A percentile compares a stretch with the other conserved stretches of the same genome.
These are phyloP conservation scores for Idaea straminata DNA, from an alignment of 2,888 invertebrate species.

Conservation along the genomic window DNA sequence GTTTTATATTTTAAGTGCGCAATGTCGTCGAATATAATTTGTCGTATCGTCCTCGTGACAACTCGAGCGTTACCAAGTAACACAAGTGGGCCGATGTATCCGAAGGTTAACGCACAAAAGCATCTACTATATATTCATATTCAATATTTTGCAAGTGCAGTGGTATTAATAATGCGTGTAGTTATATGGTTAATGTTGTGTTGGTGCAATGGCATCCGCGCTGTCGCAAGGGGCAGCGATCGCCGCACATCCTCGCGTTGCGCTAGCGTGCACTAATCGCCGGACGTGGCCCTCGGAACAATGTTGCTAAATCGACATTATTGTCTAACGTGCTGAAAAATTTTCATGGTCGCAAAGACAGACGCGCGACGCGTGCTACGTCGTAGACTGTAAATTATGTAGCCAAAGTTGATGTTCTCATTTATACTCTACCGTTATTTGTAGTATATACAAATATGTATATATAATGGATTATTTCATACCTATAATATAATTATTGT, in stretches of 20 bases:
- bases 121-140: slow-evolving; percentile 60
- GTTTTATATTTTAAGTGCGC: neutral
- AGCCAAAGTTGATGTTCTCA: neutral
- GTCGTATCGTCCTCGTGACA: slow-evolving; percentile 61
- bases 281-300: slow-evolving; percentile 72
- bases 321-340: slow-evolving; percentile 42
- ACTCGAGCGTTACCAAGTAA: slow-evolving; percentile 71
- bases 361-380: slow-evolving; percentile 18
- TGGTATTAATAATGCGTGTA: slow-evolving; percentile 71
- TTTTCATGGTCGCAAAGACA: slow-evolving; percentile 34
- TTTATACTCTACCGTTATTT: too few species aligned
- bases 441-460: too few species aligned
- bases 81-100: slow-evolving; percentile 68
- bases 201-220: slow-evolving; percentile 75
- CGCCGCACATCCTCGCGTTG: slow-evolving; percentile 71
- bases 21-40: slow-evolving; percentile 41
- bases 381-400: slow-evolving; percentile 18
- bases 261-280: slow-evolving; percentile 67
- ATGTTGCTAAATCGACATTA: slow-evolving; percentile 57
- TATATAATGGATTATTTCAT: too few species aligned
- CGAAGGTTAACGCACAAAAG: slow-evolving; percentile 74
- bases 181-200: slow-evolving; percentile 55
- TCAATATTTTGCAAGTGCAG: slow-evolving; percentile 73
- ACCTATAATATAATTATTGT: too few species aligned
- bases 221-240: slow-evolving; percentile 68